Conservation (phyloP, 2,113 vertebrate species). For the Crotalus tigris region DNA sequence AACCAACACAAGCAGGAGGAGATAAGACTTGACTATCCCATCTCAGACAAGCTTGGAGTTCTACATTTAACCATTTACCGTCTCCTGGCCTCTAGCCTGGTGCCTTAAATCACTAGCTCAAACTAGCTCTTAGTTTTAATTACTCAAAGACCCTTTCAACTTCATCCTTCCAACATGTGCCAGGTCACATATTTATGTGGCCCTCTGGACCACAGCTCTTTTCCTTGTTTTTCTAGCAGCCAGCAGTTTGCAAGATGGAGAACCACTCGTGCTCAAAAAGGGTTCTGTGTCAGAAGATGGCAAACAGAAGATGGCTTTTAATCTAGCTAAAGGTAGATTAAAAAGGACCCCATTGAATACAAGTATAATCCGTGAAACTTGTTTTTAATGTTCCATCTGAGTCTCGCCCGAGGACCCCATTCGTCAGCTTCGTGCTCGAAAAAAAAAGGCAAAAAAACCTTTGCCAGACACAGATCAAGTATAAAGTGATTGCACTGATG, state of each 20-base stretch:
- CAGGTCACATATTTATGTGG: background rate
- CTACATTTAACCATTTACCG: too few species aligned
- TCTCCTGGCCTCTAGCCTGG: too few species aligned
- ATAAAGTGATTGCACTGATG: background rate
- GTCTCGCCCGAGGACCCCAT: too few species aligned
- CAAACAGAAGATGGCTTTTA: too few species aligned
- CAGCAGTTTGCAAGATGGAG: background rate
- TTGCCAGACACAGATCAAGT: background rate
- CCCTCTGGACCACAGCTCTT: background rate
- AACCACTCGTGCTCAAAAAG: background rate
- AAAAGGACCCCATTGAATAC: background rate
- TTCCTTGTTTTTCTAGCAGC: background rate
- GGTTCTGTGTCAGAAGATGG: background rate
- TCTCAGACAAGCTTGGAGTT: too few species aligned
- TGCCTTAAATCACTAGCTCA: too few species aligned
- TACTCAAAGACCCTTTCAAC: background rate
- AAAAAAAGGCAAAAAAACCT: background rate
- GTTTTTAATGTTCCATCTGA: too few species aligned
- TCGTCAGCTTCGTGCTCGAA: too few species aligned
- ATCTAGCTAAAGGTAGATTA: background rate
- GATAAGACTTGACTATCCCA: too few species aligned
- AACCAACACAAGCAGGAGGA: too few species aligned
- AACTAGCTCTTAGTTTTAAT: too few species aligned
- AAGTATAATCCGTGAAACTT: too few species aligned
- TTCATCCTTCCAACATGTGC: background rate